Base-by-base conservation (phyloP, 2,113 vertebrate species). In the Callionymus lyra region DNA sequence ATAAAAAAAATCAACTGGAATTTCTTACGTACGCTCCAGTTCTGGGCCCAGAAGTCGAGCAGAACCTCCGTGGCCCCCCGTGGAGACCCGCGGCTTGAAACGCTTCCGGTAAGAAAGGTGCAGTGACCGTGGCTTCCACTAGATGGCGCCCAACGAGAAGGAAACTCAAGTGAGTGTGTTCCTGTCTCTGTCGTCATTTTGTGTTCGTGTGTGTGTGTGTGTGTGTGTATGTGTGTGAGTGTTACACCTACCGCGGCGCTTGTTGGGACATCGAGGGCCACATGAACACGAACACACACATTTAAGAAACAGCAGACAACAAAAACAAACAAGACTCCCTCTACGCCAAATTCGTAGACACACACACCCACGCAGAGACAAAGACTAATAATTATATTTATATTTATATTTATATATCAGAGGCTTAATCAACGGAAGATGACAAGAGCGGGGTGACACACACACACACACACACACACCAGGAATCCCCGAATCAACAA, bases 251-350 rank as follows among this genome's bases (percentile, higher is more conserved):
- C 72, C 65, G 67, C 53, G 53, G 71, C 67, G 73, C 67, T 79
- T 76, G 73, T 77, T 68, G 76, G 76, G 74, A 75, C 71, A 68
- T 69, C 53, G 71, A 53, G 63, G 76, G 72, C 74, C 64, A 74
- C 76, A 70, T 59, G 65, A 77, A 61, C 68, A 76, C 58, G 62
- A 69, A 75, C 69, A 76, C 70, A 72, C 72, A 71, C 78, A 72
- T 68, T 76, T 75, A 82, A 73, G 69, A 65, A 65, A 63, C 67
- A 70, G 57, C 61, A 66, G 53, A 71, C 66, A 79, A 81, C 66
- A 79, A 70, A 77, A 81, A 81, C 76, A 81, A 79, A 81, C 73
- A 81, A 70, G 63, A 66, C 64, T 72, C 64, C 64, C 72, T 77
- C 63, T 76, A 64, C 74, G 74, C 69, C 74, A 80, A 77, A 27